Evolutionary conservation across 2,797 vertebrate genomes (phyloP).

Genomic region (Dermochelys coriacea): DNA sequence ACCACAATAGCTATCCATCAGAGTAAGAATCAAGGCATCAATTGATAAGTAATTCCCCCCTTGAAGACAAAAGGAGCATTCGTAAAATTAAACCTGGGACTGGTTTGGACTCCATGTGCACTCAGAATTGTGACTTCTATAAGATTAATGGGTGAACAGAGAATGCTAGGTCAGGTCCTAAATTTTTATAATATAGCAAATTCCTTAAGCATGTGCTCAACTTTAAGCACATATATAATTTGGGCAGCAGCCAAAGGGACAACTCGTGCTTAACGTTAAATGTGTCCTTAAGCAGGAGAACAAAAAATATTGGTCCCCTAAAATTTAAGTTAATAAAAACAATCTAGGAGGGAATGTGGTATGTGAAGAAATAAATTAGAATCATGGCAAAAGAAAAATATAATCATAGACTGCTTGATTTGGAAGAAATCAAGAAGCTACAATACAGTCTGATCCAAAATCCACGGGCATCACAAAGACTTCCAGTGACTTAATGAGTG

Average conservation of each 20-base stretch:
- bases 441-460: neutral
- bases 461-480: neutral
- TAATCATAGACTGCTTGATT: neutral
- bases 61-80: neutral
- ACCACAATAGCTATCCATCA: neutral
- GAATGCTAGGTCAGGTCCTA: neutral
- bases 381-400: neutral
- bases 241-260: slow-evolving; percentile 17
- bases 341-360: neutral
- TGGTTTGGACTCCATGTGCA: no score
- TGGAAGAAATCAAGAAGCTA: neutral
- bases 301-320: neutral
- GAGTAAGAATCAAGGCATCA: neutral
- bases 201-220: neutral
- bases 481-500: neutral
- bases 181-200: slow-evolving; percentile 7
- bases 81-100: no score
- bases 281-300: neutral
- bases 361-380: neutral
- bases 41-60: no score
- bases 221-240: neutral
- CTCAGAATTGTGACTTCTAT: neutral
- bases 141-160: neutral
- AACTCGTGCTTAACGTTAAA: neutral
- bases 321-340: neutral